phyloP scores from a whole-genome alignment of 2,113 vertebrate species.

The Cervus canadensis region DNA sequence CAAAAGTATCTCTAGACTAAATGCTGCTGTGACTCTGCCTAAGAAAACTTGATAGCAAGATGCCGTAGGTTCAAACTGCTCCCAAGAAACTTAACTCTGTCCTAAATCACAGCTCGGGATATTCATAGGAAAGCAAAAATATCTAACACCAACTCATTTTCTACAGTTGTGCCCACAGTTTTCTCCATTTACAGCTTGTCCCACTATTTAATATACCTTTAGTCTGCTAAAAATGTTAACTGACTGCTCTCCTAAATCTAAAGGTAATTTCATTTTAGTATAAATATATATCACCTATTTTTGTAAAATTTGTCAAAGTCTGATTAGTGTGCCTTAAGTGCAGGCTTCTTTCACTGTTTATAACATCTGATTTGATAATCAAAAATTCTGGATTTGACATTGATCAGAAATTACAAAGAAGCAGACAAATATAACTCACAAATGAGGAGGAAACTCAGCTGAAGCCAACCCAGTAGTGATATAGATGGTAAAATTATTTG shows the following conservation, averaged over 20 bases:
- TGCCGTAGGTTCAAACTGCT: neutral
- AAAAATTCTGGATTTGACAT: constrained; percentile 49
- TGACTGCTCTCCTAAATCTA: constrained; percentile 68
- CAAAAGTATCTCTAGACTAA: neutral
- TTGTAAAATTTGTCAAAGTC: constrained; percentile 74
- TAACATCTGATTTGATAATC: constrained; percentile 71
- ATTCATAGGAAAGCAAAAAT: constrained; percentile 10
- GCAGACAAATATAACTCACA: neutral
- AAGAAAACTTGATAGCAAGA: neutral
- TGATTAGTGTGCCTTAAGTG: constrained; percentile 73
- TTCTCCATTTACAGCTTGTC: constrained; percentile 68
- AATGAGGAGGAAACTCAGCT: neutral
- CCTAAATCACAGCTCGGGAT: neutral
- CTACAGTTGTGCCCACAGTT: neutral
- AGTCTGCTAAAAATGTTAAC: constrained; percentile 67
- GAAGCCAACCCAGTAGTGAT: neutral
- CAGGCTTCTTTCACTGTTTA: constrained; percentile 72
- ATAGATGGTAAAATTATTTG: neutral
- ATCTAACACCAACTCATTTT: neutral
- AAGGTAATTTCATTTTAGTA: constrained; percentile 73
- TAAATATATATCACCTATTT: constrained; percentile 77
- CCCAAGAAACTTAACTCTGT: neutral
- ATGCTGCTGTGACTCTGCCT: neutral
- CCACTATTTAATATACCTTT: constrained; percentile 70
- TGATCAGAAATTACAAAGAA: neutral